Base-by-base conservation (phyloP, 2,113 vertebrate species). In the Daphoenositta chrysoptera region DNA sequence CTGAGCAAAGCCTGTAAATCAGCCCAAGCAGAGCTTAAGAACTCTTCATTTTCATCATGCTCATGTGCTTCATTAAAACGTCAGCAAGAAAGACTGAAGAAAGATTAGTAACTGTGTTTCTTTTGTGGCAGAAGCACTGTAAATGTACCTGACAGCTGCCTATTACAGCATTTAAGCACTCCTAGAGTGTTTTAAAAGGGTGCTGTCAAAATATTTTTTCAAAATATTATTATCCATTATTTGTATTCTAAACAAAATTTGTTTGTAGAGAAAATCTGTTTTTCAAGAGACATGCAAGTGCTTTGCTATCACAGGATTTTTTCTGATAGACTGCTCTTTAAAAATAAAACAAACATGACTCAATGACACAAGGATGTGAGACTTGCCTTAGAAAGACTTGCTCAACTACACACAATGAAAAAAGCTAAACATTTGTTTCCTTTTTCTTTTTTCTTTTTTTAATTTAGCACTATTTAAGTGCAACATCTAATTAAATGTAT, bases 161-260 rank as follows among this genome's bases (percentile, higher is more conserved):
- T 96, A 93, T 96, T 94, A 93, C 12, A 57, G 40, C 60, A 81
- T 66, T 64, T 70, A 83, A 89, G 68, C 42, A 63, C 44, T 92
- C 64, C 68, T 63, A 8, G 15, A 84, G 37, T 53, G 37, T 77
- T 96, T 96, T 94, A 73, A 93, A 96, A 96, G 3, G 22, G 44
- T 61, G 71, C 82, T 95, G 93, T 95, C 93, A 96, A 94, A 94
- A 96, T 97, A 97, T 94, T 96, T 89, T 79, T 68, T 12, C 23
- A 33, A 91, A 95, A 95, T 81, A 86, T 75, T 88, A 83, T 90
- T 92, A 95, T 48, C 65, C n/a, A 42, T 88, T 95, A 87, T 94
- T 93, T 96, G 53, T 86, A 79, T 64, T 53, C 76, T 75, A 93
- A 94, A 75, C 69, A 90, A 60, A 90, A 71, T 58, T 94, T 96